A percentile compares a stretch with the other conserved stretches of the same genome.
Conservation (phyloP, 2,888 invertebrate genomes). For the Hydropsyche betteni region DNA sequence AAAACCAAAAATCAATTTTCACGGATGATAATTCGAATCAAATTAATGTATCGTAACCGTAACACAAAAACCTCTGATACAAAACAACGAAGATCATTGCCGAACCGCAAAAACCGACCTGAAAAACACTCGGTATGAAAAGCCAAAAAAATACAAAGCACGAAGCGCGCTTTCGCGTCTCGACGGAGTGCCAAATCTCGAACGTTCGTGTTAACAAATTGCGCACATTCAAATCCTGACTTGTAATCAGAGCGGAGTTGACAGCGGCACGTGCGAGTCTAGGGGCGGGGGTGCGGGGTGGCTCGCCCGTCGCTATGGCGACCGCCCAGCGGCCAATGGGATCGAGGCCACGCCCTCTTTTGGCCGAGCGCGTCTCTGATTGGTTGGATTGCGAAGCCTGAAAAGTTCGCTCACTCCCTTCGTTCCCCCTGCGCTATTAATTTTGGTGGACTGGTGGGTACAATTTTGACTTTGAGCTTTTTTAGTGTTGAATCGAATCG, state of each 20-base stretch:
- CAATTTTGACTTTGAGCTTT: slow-evolving; percentile 17
- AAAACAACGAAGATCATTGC: too few relatives aligned
- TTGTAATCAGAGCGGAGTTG: slow-evolving; percentile 51
- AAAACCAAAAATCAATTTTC: too few relatives aligned
- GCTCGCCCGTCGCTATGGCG: slow-evolving; percentile 44
- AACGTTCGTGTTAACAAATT: slow-evolving; percentile 11
- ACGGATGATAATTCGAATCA: too few relatives aligned
- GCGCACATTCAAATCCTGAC: slow-evolving; percentile 31
- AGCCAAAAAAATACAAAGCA: neutral
- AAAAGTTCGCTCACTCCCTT: neutral
- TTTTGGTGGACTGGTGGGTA: slow-evolving; percentile 19
- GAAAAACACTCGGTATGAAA: neutral
- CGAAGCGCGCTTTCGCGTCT: neutral
- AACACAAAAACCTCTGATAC: too few relatives aligned
- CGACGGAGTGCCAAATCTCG: slow-evolving; percentile 27
- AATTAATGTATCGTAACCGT: too few relatives aligned
- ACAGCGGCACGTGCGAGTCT: slow-evolving; percentile 14
- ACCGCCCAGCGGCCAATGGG: slow-evolving; percentile 42
- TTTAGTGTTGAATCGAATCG: too few relatives aligned
- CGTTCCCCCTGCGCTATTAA: slow-evolving; percentile 26
- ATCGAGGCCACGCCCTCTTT: slow-evolving; percentile 39
- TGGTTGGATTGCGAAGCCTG: slow-evolving; percentile 47
- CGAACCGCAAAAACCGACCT: too few relatives aligned
- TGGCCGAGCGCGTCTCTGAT: slow-evolving; percentile 37
- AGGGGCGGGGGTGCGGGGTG: slow-evolving; percentile 30